A percentile compares a stretch with the other conserved stretches of the same genome.
Evolutionary conservation across 2,113 vertebrate species (phyloP).

Genomic region (Perca fluviatilis): DNA sequence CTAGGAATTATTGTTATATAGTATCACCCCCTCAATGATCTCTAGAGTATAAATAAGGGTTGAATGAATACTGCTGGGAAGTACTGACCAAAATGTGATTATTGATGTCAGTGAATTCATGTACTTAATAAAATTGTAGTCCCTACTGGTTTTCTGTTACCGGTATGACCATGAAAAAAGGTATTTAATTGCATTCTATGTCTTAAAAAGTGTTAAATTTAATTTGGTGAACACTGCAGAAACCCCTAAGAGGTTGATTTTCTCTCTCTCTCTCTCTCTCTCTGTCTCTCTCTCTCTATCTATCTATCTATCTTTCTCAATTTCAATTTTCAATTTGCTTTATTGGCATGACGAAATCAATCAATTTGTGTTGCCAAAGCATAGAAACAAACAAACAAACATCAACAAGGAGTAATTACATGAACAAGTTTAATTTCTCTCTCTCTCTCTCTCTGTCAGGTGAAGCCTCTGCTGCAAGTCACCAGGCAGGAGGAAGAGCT

Average conservation of each 20-base stretch:
- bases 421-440: no score
- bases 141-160: neutral
- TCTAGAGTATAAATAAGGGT: no score
- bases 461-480: slow-evolving; percentile 98
- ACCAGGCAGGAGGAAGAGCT: slow-evolving; percentile 98
- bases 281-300: neutral
- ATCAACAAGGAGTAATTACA: no score
- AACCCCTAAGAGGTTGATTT: neutral
- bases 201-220: neutral
- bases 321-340: no score
- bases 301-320: neutral
- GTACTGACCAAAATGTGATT: neutral
- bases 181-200: neutral
- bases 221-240: neutral
- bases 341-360: no score
- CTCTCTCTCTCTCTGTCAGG: slow-evolving; percentile 77
- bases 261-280: neutral
- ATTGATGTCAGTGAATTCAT: neutral
- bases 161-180: neutral
- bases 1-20: no score
- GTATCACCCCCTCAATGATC: no score
- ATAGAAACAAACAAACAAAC: no score
- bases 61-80: neutral
- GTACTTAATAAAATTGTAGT: no score
- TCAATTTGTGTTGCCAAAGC: no score